phyloP scores from a whole-genome alignment of 2,113 vertebrate species.

The Macroglossus sobrinus region DNA sequence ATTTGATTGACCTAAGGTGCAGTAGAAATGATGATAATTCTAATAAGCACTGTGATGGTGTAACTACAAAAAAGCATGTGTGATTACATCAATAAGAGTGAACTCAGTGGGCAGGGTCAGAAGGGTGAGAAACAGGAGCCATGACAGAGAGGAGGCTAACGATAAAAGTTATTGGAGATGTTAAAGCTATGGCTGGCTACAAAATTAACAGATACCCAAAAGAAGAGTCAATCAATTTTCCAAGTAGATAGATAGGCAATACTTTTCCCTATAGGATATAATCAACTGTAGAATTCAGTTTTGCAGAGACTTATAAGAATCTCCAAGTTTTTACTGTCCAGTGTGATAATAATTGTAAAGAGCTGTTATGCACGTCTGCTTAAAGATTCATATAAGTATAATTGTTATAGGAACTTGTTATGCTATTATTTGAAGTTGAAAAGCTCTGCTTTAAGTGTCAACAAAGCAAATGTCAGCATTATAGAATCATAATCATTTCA shows the following conservation, averaged over 20 bases:
- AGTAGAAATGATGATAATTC: constrained; percentile 63
- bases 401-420: constrained; percentile 44
- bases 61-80: constrained; percentile 55
- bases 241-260: background rate
- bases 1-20: constrained; percentile 37
- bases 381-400: constrained; percentile 46
- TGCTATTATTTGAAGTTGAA: constrained; percentile 53
- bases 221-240: constrained; percentile 32
- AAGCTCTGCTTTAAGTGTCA: constrained; percentile 42
- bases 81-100: constrained; percentile 59
- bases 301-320: background rate
- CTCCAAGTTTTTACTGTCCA: constrained; percentile 10
- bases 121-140: background rate
- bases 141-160: background rate
- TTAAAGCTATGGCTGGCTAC: background rate
- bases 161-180: constrained; percentile 2
- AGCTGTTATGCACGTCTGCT: constrained; percentile 1
- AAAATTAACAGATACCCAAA: constrained; percentile 41
- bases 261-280: background rate
- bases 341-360: constrained; percentile 17
- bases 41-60: constrained; percentile 59
- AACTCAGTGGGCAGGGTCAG: constrained; percentile 49
- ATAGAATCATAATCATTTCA: constrained; percentile 33
- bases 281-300: constrained; percentile 19
- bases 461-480: constrained; percentile 66